Evolutionary conservation across 2,888 invertebrate genomes (phyloP).

Genomic region (Rhyacophila evoluta): DNA sequence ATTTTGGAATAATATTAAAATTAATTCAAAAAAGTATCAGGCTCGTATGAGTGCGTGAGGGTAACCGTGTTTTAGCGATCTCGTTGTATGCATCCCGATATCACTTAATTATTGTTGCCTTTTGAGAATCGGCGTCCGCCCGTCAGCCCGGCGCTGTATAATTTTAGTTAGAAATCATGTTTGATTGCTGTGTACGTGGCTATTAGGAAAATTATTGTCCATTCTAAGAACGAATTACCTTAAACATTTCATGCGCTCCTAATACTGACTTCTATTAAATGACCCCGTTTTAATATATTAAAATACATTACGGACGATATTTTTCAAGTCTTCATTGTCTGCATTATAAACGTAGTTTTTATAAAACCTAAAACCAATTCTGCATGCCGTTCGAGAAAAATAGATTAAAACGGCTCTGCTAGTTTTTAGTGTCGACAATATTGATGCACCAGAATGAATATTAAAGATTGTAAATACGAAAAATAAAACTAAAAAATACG

Average conservation of each 20-base stretch:
- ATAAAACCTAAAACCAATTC: too few species aligned
- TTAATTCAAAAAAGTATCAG: slow-evolving; percentile 7
- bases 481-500: too few species aligned
- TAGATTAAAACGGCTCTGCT: too few species aligned
- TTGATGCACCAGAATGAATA: too few species aligned
- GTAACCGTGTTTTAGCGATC: neutral
- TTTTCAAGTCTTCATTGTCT: too few species aligned
- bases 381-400: too few species aligned
- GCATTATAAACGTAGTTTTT: too few species aligned
- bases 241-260: neutral
- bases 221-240: slow-evolving; percentile 40
- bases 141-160: slow-evolving; percentile 37
- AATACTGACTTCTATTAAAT: neutral
- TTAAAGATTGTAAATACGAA: too few species aligned
- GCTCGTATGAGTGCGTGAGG: neutral
- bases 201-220: slow-evolving; percentile 39
- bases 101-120: slow-evolving; percentile 43
- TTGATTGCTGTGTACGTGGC: slow-evolving; percentile 44
- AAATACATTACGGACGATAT: neutral
- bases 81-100: neutral
- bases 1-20: too few species aligned
- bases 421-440: too few species aligned
- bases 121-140: slow-evolving; percentile 42
- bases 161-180: slow-evolving; percentile 46
- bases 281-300: slow-evolving; percentile 9